A percentile compares a stretch with the other conserved stretches of the same genome.
Evolutionary conservation across 2,888 invertebrate species (phyloP).

Genomic region (Chirona hameri): DNA sequence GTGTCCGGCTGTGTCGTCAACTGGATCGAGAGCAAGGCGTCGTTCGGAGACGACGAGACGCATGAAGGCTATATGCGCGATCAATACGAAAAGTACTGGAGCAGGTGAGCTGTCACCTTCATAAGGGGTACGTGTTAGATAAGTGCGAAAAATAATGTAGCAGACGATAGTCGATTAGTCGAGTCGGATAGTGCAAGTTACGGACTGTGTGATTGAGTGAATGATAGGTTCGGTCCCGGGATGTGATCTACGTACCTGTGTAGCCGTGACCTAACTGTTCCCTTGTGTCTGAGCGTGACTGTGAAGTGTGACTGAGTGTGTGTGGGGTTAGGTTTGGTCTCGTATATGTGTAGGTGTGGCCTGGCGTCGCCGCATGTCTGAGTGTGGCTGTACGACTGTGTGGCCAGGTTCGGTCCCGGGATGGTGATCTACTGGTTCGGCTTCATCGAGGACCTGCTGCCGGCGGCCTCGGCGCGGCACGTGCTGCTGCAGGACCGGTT

Average conservation of each 20-base stretch:
- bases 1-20: constrained; percentile 80
- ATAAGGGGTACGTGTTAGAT: too few species aligned
- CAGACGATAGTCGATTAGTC: too few species aligned
- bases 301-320: neutral
- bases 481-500: constrained; percentile 8
- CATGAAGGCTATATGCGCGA: constrained; percentile 77
- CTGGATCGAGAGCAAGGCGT: constrained; percentile 95
- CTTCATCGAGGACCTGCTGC: constrained; percentile 52
- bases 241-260: neutral
- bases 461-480: constrained; percentile 12
- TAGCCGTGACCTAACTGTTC: neutral
- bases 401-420: constrained; percentile 87
- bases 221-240: neutral
- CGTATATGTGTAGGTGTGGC: neutral
- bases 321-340: neutral
- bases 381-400: too few species aligned
- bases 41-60: constrained; percentile 80
- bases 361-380: constrained; percentile 30
- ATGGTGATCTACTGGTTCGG: constrained; percentile 96
- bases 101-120: constrained; percentile 61
- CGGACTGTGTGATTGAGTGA: too few species aligned
- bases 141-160: too few species aligned
- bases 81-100: constrained; percentile 85
- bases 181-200: too few species aligned
- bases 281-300: neutral